Evolutionary conservation across 1,140 invertebrate species (phyloP), one percentile per base, ranked within the genome.

Genomic region (Leptinotarsa texana): DNA sequence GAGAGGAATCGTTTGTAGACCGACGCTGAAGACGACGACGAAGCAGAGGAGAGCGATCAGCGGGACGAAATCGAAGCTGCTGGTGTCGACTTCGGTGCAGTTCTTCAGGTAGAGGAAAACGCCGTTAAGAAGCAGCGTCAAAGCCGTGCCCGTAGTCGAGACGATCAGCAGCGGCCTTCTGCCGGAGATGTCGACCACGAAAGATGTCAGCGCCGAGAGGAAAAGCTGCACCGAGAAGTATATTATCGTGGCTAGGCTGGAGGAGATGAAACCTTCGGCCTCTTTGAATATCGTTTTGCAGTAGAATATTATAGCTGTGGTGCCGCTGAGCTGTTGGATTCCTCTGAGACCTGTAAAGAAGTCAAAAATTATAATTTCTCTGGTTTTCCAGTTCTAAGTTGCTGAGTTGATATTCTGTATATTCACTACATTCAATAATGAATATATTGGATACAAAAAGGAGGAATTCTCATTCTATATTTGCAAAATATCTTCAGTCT

Each of bases 261-360:
- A 75, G 1, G 82, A 79, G 1, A 84, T 72, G 63, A 73, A 86
- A 3, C 87, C 87, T 49, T 88, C 88, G 13, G 88, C 88, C 27
- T 87, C 85, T 15, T 89, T 87, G 77, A 95, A 90, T 76, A 95
- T 93, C 63, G 91, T 90, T 72, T 93, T 91, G 27, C 92, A 89
- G 80, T 94, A 94, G 51, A 92, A 91, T 77, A 92, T 90, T 21
- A 95, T 87, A 2, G 91, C 92, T 63, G 92, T 92, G n/a, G 93
- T 90, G 1, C 93, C 92, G 74, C 90, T 92, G 47, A 94, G 87
- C 81, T 94, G 93, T 82, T 95, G 93, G 21, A 93, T 91, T 15
- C 91, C 87, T 81, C 93, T 73, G n/a, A 75, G 33, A 48, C 68
- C 68, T 69, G 48, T 5, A 57, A 61, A 27, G 13, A 48, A 42